These are phyloP conservation scores for Protaetia brevitarsis DNA, from an alignment of 1,140 invertebrate genomes.

Conservation along the genomic window DNA sequence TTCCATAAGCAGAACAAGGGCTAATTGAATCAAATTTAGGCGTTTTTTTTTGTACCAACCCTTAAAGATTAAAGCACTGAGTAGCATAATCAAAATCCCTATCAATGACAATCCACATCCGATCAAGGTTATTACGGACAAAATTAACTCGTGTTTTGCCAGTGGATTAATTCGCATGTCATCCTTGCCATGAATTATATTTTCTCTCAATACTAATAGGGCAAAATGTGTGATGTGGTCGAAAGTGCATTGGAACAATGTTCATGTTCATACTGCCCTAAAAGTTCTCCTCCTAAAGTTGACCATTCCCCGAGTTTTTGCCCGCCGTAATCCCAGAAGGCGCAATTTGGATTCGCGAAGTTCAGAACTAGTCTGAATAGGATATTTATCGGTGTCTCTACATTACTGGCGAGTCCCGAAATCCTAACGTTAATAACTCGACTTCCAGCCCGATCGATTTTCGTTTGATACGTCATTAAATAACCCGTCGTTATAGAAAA, in stretches of 20 bases:
- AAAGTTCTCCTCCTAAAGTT: conserved; percentile 35
- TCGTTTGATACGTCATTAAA: too few species aligned
- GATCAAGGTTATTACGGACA: conserved; percentile 56
- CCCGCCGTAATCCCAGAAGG: conserved; percentile 57
- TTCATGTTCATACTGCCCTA: conserved; percentile 53
- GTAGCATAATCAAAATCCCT: conserved; percentile 56
- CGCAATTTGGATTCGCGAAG: conserved; percentile 45
- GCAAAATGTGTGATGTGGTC: conserved; percentile 63
- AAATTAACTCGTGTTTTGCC: conserved; percentile 56
- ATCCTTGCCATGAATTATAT: conserved; percentile 28
- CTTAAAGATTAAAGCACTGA: conserved; percentile 57
- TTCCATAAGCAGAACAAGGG: conserved; percentile 55
- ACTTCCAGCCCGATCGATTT: too few species aligned
- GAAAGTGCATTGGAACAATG: conserved; percentile 53
- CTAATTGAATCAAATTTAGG: conserved; percentile 58
- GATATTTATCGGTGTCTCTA: too few species aligned
- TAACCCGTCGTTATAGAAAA: too few species aligned
- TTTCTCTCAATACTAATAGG: conserved; percentile 48
- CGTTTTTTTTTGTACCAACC: conserved; percentile 58
- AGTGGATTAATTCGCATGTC: conserved; percentile 57
- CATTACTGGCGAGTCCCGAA: too few species aligned
- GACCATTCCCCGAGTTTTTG: conserved; percentile 49
- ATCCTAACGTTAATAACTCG: too few species aligned
- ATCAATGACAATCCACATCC: conserved; percentile 56
- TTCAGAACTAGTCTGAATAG: background rate